A percentile compares a stretch with the other conserved stretches of the same genome.
Conservation (phyloP, 2,113 vertebrate species). For the Mesocricetus auratus region DNA sequence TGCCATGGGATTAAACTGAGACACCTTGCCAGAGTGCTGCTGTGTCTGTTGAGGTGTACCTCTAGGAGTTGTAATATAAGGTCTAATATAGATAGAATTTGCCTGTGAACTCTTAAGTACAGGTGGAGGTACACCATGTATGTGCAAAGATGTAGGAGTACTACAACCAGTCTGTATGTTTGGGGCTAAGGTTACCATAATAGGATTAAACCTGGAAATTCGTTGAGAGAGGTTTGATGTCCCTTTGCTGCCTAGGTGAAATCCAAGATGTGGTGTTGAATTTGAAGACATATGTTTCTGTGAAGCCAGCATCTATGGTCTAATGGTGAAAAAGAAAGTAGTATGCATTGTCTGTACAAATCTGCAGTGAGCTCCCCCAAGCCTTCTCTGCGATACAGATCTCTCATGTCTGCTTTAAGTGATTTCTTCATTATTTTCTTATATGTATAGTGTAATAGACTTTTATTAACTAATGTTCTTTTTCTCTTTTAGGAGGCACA, state of each 20-base stretch:
- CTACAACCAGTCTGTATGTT: slow-evolving; percentile 96
- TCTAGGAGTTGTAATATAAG: slow-evolving; percentile 93
- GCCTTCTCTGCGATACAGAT: no score
- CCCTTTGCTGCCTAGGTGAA: slow-evolving; percentile 95
- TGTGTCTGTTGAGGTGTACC: slow-evolving; percentile 91
- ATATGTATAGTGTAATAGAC: no score
- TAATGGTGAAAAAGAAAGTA: slow-evolving; percentile 88
- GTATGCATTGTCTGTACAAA: slow-evolving; percentile 95
- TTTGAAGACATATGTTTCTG: slow-evolving; percentile 90
- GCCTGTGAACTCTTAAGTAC: slow-evolving; percentile 96
- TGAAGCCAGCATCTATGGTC: slow-evolving; percentile 87
- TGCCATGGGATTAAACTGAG: slow-evolving; percentile 95
- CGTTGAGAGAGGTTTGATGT: slow-evolving; percentile 89
- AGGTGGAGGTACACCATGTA: slow-evolving; percentile 96
- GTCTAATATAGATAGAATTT: slow-evolving; percentile 99
- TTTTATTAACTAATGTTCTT: no score
- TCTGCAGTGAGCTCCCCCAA: no score
- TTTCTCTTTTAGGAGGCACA: no score
- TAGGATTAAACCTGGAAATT: slow-evolving; percentile 96
- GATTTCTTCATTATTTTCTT: no score
- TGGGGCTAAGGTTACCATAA: slow-evolving; percentile 98
- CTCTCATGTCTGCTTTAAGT: no score
- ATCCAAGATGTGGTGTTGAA: slow-evolving; percentile 96
- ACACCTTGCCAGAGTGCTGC: slow-evolving; percentile 91
- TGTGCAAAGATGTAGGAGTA: slow-evolving; percentile 99